phyloP scores from a whole-genome alignment of 2,113 vertebrate genomes.

The Vireo altiloquus region DNA sequence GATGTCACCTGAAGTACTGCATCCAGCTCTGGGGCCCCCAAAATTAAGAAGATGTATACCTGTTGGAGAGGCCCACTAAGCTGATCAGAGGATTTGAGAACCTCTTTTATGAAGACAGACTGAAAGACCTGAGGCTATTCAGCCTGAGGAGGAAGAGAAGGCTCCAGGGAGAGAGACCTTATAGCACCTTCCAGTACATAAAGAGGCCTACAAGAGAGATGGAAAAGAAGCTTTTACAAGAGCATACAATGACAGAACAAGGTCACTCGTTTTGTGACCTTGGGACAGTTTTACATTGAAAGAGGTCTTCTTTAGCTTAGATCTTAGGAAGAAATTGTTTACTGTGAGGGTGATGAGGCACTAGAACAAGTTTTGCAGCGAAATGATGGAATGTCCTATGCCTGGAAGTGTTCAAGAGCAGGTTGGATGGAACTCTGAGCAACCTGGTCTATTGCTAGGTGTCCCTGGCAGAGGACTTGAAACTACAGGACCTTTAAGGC shows the following conservation, averaged over 20 bases:
- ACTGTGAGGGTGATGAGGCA: neutral
- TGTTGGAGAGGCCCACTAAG: neutral
- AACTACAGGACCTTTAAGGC: neutral
- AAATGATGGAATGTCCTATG: neutral
- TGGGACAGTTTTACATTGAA: neutral
- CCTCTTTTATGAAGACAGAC: neutral
- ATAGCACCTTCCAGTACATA: too few species aligned
- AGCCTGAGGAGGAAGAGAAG: neutral
- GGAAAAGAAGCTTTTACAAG: neutral
- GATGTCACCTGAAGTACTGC: neutral
- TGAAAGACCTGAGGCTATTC: neutral
- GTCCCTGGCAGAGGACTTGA: neutral
- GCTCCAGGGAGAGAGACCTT: neutral
- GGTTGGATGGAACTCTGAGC: neutral
- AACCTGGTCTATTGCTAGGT: neutral
- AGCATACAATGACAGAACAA: neutral
- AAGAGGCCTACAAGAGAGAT: fast-evolving
- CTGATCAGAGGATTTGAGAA: neutral
- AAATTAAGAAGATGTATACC: neutral
- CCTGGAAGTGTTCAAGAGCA: neutral
- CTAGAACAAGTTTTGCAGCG: neutral
- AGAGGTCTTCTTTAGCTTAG: neutral
- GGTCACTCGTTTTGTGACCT: too few species aligned
- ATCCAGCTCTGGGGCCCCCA: fast-evolving
- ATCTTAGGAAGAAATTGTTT: neutral